Conservation (phyloP, 23 tunicate genomes). For the Trididemnum clinides region DNA sequence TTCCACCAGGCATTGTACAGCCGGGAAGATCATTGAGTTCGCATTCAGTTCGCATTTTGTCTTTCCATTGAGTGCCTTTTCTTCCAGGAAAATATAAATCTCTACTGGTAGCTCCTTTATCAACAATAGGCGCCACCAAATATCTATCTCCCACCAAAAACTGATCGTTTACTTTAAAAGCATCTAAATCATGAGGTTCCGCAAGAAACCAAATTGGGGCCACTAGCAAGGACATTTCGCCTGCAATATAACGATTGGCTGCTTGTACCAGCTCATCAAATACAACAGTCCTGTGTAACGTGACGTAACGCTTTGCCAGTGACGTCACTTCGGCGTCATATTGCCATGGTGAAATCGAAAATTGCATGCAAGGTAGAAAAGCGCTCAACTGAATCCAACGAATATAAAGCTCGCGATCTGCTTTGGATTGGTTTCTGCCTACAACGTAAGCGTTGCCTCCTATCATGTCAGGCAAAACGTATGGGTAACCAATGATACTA, state of each 20-base stretch:
- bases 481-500: slow-evolving; percentile 76
- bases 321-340: slow-evolving; percentile 59
- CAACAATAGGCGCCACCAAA: slow-evolving; percentile 73
- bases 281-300: slow-evolving; percentile 56
- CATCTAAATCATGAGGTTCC: slow-evolving; percentile 18
- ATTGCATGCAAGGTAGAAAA: slow-evolving; percentile 79
- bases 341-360: slow-evolving; percentile 89
- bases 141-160: slow-evolving; percentile 75
- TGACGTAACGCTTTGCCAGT: slow-evolving; percentile 48
- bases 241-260: slow-evolving; percentile 33
- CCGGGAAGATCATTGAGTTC: not conserved
- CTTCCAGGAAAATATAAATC: slow-evolving; percentile 65
- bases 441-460: slow-evolving; percentile 81
- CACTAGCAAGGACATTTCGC: slow-evolving; percentile 37
- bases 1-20: slow-evolving; percentile 47
- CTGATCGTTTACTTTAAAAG: slow-evolving; percentile 51
- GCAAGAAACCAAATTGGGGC: slow-evolving; percentile 61
- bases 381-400: slow-evolving; percentile 80
- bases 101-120: slow-evolving; percentile 29
- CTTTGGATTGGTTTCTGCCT: slow-evolving; percentile 20
- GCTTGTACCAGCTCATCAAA: slow-evolving; percentile 47
- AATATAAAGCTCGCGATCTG: slow-evolving; percentile 75
- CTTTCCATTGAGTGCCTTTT: slow-evolving; percentile 23
- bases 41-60: slow-evolving; percentile 47
- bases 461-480: slow-evolving; percentile 88